A percentile compares a stretch with the other conserved stretches of the same genome.
These are phyloP conservation scores for Uria lomvia DNA, from an alignment of 2,113 vertebrate genomes.

Conservation along the genomic window DNA sequence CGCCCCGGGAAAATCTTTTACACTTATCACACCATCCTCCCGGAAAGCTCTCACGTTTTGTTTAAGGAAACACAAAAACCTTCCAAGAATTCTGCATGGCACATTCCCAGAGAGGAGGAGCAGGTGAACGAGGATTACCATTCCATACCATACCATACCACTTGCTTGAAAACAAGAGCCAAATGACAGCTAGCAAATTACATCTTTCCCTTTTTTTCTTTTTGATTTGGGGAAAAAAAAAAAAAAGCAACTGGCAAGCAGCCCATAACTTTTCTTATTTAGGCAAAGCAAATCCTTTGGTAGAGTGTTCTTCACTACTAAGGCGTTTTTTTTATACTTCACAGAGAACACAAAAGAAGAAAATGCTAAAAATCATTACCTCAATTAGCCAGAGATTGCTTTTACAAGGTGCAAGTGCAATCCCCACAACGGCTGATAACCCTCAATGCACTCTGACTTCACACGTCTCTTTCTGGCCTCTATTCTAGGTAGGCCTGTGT, in stretches of 20 bases:
- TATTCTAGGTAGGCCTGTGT: accelerated
- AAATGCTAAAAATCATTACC: background rate
- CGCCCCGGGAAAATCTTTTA: background rate
- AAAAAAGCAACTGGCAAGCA: background rate
- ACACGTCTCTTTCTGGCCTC: accelerated
- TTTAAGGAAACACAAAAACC: background rate
- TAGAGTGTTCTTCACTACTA: background rate
- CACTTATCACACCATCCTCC: background rate
- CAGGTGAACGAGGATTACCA: too few species aligned
- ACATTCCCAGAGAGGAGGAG: accelerated
- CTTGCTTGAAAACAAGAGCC: background rate
- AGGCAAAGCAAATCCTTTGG: background rate
- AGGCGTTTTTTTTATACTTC: background rate
- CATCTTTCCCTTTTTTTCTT: too few species aligned
- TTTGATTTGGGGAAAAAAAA: too few species aligned
- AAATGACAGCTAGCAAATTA: accelerated
- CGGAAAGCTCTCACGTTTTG: accelerated
- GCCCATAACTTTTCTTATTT: background rate
- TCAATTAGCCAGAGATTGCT: accelerated
- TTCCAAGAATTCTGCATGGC: accelerated
- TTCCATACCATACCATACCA: too few species aligned
- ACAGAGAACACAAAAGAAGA: accelerated
- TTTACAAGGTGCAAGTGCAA: background rate
- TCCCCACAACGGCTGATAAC: accelerated
- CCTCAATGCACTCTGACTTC: background rate